Evolutionary conservation across 2,888 invertebrate species (phyloP).

Genomic region (Helobdella robusta): DNA sequence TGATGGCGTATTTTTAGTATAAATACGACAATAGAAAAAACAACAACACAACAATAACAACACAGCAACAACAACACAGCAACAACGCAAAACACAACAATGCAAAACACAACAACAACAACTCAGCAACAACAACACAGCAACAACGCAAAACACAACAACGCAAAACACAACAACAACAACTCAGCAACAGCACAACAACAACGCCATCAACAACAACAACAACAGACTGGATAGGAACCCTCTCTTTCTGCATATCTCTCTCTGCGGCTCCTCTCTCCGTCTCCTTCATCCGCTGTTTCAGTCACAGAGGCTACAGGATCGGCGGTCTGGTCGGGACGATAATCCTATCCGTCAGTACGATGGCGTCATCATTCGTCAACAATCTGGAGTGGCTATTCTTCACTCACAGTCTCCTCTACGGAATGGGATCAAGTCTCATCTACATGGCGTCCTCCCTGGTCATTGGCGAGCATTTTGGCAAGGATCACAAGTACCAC

Average conservation of each 20-base stretch:
- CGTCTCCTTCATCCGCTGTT: slow-evolving; percentile 36
- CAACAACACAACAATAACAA: too few species aligned
- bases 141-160: too few species aligned
- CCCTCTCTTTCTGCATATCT: slow-evolving; percentile 39
- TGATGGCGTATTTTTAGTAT: too few species aligned
- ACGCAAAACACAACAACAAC: too few species aligned
- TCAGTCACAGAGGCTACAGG: slow-evolving; percentile 37
- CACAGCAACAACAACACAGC: too few species aligned
- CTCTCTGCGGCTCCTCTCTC: slow-evolving; percentile 37
- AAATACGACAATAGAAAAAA: too few species aligned
- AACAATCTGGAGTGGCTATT: slow-evolving; percentile 37
- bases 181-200: too few species aligned
- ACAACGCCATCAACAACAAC: background rate
- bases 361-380: slow-evolving; percentile 37
- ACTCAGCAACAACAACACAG: too few species aligned
- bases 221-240: slow-evolving; percentile 39
- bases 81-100: too few species aligned
- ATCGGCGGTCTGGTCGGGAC: slow-evolving; percentile 36
- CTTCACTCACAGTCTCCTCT: slow-evolving; percentile 37
- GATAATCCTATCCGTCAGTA: slow-evolving; percentile 35
- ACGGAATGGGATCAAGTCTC: slow-evolving; percentile 39
- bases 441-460: slow-evolving; percentile 40
- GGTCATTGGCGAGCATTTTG: slow-evolving; percentile 40
- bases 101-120: too few species aligned
- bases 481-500: slow-evolving; percentile 38